These are phyloP conservation scores for Fopius arisanus DNA, from an alignment of 1,140 invertebrate species.

Conservation along the genomic window DNA sequence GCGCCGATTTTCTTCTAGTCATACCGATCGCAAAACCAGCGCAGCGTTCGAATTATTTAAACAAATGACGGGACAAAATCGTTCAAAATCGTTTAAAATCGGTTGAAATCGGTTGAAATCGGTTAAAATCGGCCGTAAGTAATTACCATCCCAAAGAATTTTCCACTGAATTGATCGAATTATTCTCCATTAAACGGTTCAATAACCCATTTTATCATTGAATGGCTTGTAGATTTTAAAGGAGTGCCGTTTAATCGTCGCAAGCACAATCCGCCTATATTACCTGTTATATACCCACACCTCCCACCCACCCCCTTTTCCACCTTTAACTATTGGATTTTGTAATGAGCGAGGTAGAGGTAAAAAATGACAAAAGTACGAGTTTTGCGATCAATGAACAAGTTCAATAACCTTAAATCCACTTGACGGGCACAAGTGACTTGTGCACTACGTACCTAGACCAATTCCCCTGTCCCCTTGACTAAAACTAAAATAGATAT, in stretches of 20 bases:
- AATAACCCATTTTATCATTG: conserved; percentile 28
- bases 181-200: conserved; percentile 28
- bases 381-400: conserved; percentile 54
- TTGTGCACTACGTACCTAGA: conserved; percentile 9
- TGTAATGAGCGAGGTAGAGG: neutral
- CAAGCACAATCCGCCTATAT: conserved; percentile 16
- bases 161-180: conserved; percentile 8
- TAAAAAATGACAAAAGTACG: neutral
- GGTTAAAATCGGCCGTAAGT: neutral
- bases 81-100: neutral
- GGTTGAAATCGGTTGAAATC: neutral
- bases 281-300: neutral
- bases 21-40: too few species aligned
- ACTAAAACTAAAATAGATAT: conserved; percentile 37
- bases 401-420: conserved; percentile 64
- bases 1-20: too few species aligned
- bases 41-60: too few species aligned
- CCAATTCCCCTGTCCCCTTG: neutral
- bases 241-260: conserved; percentile 19
- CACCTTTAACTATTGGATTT: neutral
- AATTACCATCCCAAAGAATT: neutral
- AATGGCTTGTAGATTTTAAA: neutral
- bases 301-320: neutral
- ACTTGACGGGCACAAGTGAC: conserved; percentile 46
- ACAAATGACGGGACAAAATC: neutral